Percentiles rank a stretch among this genome's conserved stretches.
Conservation (phyloP, 2,797 vertebrate genomes). For the Steatocranus sp. region DNA sequence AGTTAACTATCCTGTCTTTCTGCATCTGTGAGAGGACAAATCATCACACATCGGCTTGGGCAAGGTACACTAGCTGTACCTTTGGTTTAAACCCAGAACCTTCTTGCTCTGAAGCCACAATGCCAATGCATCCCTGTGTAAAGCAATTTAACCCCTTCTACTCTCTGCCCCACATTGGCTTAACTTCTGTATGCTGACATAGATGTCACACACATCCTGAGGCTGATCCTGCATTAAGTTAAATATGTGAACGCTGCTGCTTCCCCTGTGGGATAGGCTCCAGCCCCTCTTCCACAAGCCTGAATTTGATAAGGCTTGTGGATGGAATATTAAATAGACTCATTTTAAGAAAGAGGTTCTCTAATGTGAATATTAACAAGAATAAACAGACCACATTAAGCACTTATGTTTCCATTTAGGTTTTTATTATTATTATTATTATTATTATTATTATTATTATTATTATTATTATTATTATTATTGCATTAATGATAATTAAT, state of each 20-base stretch:
- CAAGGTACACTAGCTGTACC: neutral
- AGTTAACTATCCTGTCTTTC: neutral
- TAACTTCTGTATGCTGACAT: neutral
- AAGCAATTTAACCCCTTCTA: neutral
- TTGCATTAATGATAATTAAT: neutral
- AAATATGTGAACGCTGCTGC: neutral
- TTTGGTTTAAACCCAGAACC: neutral
- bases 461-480: fast-evolving
- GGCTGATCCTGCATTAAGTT: neutral
- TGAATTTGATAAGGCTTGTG: neutral
- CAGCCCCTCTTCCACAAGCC: neutral
- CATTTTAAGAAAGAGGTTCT: neutral
- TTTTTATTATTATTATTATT: neutral
- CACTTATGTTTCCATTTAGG: neutral
- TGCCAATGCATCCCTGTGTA: neutral
- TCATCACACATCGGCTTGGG: neutral
- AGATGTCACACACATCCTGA: neutral
- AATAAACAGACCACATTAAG: neutral
- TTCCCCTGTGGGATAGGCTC: neutral
- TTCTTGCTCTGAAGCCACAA: neutral
- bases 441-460: neutral
- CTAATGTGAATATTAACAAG: neutral
- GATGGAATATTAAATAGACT: neutral
- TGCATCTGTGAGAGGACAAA: neutral
- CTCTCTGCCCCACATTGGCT: neutral